phyloP scores from a whole-genome alignment of 2,888 invertebrate species.

The Diachrysia chrysitis region DNA sequence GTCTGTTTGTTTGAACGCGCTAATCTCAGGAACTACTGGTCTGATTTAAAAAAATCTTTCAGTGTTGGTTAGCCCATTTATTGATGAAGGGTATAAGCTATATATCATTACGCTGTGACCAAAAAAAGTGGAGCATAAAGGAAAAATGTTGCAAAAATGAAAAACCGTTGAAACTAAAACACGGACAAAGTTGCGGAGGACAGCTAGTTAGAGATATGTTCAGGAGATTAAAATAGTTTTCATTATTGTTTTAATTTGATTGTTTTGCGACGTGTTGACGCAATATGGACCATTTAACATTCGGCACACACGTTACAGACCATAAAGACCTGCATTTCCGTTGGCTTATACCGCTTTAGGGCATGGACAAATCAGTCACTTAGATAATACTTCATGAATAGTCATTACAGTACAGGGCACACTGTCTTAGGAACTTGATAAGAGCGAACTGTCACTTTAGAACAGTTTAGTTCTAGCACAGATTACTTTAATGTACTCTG shows the following conservation, averaged over 20 bases:
- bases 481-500: neutral
- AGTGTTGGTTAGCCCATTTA: too few relatives aligned
- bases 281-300: slow-evolving; percentile 70
- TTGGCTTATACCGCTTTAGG: slow-evolving; percentile 72
- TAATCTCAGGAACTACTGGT: too few relatives aligned
- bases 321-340: slow-evolving; percentile 83
- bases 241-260: slow-evolving; percentile 34
- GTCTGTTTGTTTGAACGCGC: too few relatives aligned
- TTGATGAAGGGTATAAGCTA: too few relatives aligned
- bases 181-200: too few relatives aligned
- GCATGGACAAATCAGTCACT: slow-evolving; percentile 75
- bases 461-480: neutral
- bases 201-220: too few relatives aligned
- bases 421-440: slow-evolving; percentile 17
- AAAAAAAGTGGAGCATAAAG: too few relatives aligned
- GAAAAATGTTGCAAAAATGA: too few relatives aligned
- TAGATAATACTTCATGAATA: slow-evolving; percentile 80
- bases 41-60: too few relatives aligned
- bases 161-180: too few relatives aligned
- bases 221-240: neutral
- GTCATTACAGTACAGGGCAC: slow-evolving; percentile 54
- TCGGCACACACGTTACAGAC: slow-evolving; percentile 72
- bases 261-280: slow-evolving; percentile 69
- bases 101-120: too few relatives aligned
- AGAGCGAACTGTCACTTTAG: slow-evolving; percentile 20